These are phyloP conservation scores for Chloroceryle amazona DNA, from an alignment of 2,797 vertebrate species.

Conservation along the genomic window DNA sequence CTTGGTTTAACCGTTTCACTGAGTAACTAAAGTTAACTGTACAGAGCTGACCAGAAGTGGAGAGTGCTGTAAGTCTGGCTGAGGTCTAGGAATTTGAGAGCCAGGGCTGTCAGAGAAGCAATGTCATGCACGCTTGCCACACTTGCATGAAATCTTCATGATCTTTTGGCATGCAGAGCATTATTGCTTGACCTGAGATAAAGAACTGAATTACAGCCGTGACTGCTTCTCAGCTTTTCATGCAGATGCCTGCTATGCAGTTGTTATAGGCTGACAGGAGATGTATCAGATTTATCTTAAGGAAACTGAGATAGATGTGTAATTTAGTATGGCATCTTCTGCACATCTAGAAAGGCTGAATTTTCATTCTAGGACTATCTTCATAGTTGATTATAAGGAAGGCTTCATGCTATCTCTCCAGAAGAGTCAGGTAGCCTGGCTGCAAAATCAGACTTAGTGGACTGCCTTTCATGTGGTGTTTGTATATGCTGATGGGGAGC, in stretches of 20 bases:
- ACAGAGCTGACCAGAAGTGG: not conserved
- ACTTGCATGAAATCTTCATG: not conserved
- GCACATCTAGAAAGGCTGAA: not conserved
- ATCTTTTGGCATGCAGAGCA: not conserved
- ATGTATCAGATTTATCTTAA: not conserved
- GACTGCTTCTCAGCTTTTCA: not conserved
- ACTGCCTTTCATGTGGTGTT: not conserved
- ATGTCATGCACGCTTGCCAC: not conserved
- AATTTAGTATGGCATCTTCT: not conserved
- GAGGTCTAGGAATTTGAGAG: not conserved
- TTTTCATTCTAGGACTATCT: not conserved
- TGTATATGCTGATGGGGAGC: not conserved
- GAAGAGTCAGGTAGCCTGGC: not conserved
- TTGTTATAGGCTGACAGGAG: not conserved
- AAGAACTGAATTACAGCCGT: not conserved
- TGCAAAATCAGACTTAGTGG: not conserved
- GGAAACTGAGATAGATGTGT: not conserved
- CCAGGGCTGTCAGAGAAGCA: not conserved
- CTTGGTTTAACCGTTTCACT: not conserved
- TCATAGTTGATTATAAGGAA: not conserved
- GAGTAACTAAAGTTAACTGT: not conserved
- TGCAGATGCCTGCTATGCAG: not conserved
- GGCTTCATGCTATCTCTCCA: not conserved
- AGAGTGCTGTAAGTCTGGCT: not conserved
- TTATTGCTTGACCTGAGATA: constrained; percentile 4